Evolutionary conservation across 2,797 vertebrate species (phyloP).

Genomic region (Acanthurus leucopareius): DNA sequence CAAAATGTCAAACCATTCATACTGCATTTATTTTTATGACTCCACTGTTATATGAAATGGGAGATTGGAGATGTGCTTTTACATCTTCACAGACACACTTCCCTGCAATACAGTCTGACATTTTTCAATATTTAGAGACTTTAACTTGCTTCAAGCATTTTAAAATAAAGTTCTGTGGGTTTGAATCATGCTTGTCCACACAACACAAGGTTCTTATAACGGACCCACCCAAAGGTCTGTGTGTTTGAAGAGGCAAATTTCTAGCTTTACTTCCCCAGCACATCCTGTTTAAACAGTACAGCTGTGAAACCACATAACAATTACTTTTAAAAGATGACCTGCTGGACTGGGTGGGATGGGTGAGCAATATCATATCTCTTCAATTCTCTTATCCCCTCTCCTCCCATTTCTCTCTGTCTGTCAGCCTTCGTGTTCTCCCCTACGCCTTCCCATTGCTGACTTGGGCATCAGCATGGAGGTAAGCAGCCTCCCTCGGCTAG

Average conservation of each 20-base stretch:
- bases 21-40: constrained; percentile 1
- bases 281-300: constrained; percentile 44
- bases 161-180: constrained; percentile 15
- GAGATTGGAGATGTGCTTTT: constrained; percentile 5
- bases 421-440: constrained; percentile 52
- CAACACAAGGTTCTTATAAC: constrained; percentile 41
- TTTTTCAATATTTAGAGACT: constrained; percentile 25
- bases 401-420: constrained; percentile 44
- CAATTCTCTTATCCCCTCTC: constrained; percentile 54
- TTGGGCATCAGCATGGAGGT: constrained; percentile 65
- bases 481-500: constrained; percentile 76
- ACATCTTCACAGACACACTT: constrained; percentile 25
- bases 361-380: constrained; percentile 60
- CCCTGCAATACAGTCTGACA: constrained; percentile 19
- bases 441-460: constrained; percentile 64
- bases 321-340: constrained; percentile 67
- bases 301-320: constrained; percentile 60
- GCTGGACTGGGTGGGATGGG: constrained; percentile 50
- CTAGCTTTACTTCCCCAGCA: constrained; percentile 41
- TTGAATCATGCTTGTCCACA: constrained; percentile 16
- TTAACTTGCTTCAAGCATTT: constrained; percentile 13
- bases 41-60: constrained; percentile 19
- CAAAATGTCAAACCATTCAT: background rate
- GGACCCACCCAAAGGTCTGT: constrained; percentile 17
- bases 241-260: constrained; percentile 39